These are phyloP conservation scores for Grus americana DNA, from an alignment of 2,113 vertebrate genomes.

Conservation along the genomic window DNA sequence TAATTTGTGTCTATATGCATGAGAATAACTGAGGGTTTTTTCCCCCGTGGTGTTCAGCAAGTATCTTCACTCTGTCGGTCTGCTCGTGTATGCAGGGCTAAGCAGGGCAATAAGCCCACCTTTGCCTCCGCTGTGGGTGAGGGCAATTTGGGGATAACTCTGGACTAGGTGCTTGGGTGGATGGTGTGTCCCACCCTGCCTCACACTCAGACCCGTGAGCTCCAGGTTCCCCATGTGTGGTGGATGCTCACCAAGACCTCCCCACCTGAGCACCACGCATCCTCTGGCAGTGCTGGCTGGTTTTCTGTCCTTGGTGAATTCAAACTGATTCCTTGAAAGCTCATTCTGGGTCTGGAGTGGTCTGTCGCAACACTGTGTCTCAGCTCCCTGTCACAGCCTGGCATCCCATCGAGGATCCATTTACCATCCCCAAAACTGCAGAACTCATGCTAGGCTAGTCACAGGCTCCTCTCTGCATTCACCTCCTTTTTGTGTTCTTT, in stretches of 20 bases:
- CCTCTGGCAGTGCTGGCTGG: neutral
- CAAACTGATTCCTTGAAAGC: neutral
- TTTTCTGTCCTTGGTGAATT: neutral
- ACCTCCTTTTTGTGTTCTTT: neutral
- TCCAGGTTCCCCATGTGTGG: accelerated
- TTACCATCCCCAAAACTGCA: neutral
- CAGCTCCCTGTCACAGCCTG: neutral
- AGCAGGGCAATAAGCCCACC: neutral
- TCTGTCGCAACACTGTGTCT: neutral
- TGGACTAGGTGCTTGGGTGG: no score
- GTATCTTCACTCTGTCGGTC: neutral
- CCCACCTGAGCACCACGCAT: accelerated
- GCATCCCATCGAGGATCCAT: neutral
- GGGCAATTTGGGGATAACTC: neutral
- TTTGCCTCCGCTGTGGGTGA: neutral
- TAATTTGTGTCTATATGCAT: conserved; percentile 51
- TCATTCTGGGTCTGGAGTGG: neutral
- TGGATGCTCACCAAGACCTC: accelerated
- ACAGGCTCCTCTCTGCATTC: neutral
- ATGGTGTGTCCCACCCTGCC: accelerated
- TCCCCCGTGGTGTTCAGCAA: neutral
- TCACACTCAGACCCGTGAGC: neutral
- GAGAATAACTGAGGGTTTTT: conserved; percentile 15
- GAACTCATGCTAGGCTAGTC: neutral
- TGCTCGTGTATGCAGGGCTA: neutral